Evolutionary conservation across 1,140 invertebrate genomes (phyloP).

Genomic region (Galleria mellonella): DNA sequence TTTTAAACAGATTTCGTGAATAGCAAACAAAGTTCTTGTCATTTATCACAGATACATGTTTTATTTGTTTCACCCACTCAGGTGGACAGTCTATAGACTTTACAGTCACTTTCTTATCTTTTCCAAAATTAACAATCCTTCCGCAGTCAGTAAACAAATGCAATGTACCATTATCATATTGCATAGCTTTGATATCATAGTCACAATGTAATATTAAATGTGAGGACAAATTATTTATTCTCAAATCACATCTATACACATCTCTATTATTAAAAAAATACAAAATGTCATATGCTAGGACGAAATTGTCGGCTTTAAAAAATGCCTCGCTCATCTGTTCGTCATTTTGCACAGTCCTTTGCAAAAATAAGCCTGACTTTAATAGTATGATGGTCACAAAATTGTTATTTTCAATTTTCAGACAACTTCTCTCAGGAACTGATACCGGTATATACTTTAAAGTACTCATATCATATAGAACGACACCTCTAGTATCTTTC

Average conservation of each 20-base stretch:
- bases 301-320: slow-evolving; percentile 47
- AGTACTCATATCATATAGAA: slow-evolving; percentile 43
- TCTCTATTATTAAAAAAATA: slow-evolving; percentile 45
- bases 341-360: slow-evolving; percentile 34
- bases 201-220: slow-evolving; percentile 37
- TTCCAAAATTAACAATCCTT: slow-evolving; percentile 38
- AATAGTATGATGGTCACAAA: slow-evolving; percentile 32
- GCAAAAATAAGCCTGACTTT: slow-evolving; percentile 35
- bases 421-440: slow-evolving; percentile 41
- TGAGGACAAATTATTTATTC: slow-evolving; percentile 20
- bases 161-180: slow-evolving; percentile 27
- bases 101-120: slow-evolving; percentile 19
- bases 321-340: slow-evolving; percentile 26
- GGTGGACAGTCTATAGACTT: slow-evolving; percentile 36
- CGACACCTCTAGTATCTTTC: slow-evolving; percentile 38
- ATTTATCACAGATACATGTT: slow-evolving; percentile 42
- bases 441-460: slow-evolving; percentile 51
- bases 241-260: slow-evolving; percentile 45
- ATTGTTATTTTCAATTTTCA: slow-evolving; percentile 50
- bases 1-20: slow-evolving; percentile 49
- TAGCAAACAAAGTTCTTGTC: slow-evolving; percentile 56
- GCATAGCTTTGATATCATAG: slow-evolving; percentile 50
- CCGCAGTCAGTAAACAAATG: slow-evolving; percentile 50
- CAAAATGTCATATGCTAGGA: slow-evolving; percentile 25
- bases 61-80: slow-evolving; percentile 55